Evolutionary conservation across 2,888 invertebrate species (phyloP), one percentile per base, ranked within the genome.

Genomic region (Mesorhabditis sp.): DNA sequence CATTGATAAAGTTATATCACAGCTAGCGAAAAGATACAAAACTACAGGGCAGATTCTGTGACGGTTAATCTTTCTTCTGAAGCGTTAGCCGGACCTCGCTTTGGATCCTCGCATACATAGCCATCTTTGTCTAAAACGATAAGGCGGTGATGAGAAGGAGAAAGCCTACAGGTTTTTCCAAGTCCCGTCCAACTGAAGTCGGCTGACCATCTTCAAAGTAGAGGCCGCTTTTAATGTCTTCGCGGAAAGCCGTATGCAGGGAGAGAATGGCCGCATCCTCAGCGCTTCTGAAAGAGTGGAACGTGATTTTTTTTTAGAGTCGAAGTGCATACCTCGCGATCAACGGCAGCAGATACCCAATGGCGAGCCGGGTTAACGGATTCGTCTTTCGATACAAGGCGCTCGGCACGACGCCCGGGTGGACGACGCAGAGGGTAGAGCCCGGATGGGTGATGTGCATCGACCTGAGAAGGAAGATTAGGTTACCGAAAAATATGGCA

Each of bases 401-500:
- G n/a, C 58, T 50, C 10, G 58, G 58, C 10, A 50, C 58, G n/a
- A 50, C 58, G n/a, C 58, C 58, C n/a, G 58, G 58, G n/a, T 50
- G 58, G 10, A 50, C 58, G 7, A n/a, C n/a, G n/a, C 7, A 13
- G 10, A 50, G 10, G 7, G 7, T 10, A 50, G 7, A 0, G n/a
- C 58, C 58, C n/a, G 58, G 58, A 50, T 50, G 58, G 58, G 10
- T 50, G 58, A n/a, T 50, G 10, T n/a, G 58, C 58, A 50, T 50
- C 58, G 58, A 50, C n/a, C 58, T 50, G n/a, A n/a, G n/a, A n/a
- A 13, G n/a, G n/a, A 13, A 50, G 7, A 10, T 50, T 50, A 13
- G 7, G 58, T 10, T 50, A 10, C 10, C n/a, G 58, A 1, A n/a
- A 50, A 50, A 50, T 50, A 50, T n/a, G 7, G 7, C n/a, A 50